Percentiles rank a stretch among this genome's conserved stretches.
Conservation (phyloP, 2,888 invertebrate species). For the Athetis lepigone region DNA sequence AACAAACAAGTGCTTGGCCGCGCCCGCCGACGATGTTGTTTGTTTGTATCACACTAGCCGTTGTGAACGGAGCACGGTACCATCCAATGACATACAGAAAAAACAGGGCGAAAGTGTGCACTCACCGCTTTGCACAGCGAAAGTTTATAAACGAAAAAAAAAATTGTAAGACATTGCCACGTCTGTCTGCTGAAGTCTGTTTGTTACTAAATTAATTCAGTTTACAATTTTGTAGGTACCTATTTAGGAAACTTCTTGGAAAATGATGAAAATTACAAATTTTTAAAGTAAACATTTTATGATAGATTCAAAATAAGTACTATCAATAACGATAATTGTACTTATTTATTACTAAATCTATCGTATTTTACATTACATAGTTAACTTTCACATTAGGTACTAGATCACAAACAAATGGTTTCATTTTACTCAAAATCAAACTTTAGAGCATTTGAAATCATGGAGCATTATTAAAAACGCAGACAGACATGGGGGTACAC, state of each 20-base stretch:
- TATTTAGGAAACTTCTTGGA: not conserved
- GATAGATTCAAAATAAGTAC: not conserved
- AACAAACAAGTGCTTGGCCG: conserved; percentile 85
- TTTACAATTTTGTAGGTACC: conserved; percentile 5
- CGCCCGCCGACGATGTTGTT: conserved; percentile 58
- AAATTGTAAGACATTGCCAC: conserved; percentile 48
- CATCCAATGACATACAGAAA: conserved; percentile 64
- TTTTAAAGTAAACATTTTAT: not conserved
- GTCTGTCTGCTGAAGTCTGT: conserved; percentile 26
- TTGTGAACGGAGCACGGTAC: conserved; percentile 55
- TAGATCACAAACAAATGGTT: conserved; percentile 7
- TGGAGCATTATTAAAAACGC: conserved; percentile 21
- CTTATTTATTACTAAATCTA: not conserved
- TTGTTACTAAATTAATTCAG: conserved; percentile 6
- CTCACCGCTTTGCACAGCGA: conserved; percentile 74
- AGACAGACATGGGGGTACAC: conserved; percentile 66
- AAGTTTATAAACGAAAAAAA: conserved; percentile 74
- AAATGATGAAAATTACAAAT: not conserved
- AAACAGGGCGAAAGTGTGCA: conserved; percentile 81
- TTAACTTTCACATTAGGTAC: conserved; percentile 1
- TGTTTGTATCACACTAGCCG: conserved; percentile 64
- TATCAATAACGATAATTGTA: not conserved
- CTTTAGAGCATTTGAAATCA: not conserved
- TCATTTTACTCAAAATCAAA: not conserved
- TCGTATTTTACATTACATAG: not conserved